Evolutionary conservation across 2,888 invertebrate species (phyloP).

Genomic region (Tinea semifulvella): DNA sequence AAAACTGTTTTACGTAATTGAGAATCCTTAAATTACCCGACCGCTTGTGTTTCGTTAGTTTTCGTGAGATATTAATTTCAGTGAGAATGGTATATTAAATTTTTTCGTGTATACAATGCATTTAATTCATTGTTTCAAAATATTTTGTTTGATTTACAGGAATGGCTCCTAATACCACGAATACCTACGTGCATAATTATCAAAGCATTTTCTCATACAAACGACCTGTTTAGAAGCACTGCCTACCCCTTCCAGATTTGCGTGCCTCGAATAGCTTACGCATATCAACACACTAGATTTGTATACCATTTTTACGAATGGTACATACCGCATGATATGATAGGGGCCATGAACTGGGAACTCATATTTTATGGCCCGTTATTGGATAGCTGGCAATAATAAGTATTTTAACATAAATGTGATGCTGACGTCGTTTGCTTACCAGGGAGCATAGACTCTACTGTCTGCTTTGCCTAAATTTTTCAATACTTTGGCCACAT

Average conservation of each 20-base stretch:
- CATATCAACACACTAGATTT: constrained; percentile 13
- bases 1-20: too few species aligned
- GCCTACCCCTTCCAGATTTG: constrained; percentile 39
- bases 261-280: constrained; percentile 35
- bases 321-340: constrained; percentile 26
- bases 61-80: not conserved
- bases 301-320: constrained; percentile 37
- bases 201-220: not conserved
- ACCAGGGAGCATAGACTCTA: too few species aligned
- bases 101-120: not conserved
- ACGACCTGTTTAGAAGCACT: constrained; percentile 31
- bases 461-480: too few species aligned
- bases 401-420: constrained; percentile 34
- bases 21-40: too few species aligned
- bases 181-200: constrained; percentile 5
- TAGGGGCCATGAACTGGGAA: constrained; percentile 32
- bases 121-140: too few species aligned
- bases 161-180: not conserved
- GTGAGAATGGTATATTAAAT: not conserved
- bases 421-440: too few species aligned
- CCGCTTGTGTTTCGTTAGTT: too few species aligned
- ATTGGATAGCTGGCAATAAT: constrained; percentile 25
- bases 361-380: constrained; percentile 34
- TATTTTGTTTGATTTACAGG: constrained; percentile 2
- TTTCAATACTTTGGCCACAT: too few species aligned